Percentiles rank a stretch among this genome's conserved stretches.
Conservation (phyloP, 2,888 invertebrate genomes). For the Nesidiocoris tenuis region DNA sequence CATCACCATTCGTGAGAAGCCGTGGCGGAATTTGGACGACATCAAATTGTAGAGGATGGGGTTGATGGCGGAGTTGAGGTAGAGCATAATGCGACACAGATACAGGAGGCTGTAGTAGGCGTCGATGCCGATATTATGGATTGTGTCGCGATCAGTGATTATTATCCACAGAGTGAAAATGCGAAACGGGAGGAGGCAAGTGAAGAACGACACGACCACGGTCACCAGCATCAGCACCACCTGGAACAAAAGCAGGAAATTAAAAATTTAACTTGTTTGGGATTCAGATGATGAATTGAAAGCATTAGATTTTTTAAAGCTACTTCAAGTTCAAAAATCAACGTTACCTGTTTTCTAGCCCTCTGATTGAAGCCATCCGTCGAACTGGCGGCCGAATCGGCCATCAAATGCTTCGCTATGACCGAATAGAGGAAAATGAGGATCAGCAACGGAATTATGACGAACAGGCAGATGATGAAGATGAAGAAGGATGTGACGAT, state of each 20-base stretch:
- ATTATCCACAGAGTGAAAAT: conserved; percentile 81
- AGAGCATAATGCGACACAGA: conserved; percentile 82
- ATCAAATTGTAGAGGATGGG: conserved; percentile 90
- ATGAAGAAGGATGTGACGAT: conserved; percentile 80
- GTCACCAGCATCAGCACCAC: conserved; percentile 84
- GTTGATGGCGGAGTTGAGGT: conserved; percentile 86
- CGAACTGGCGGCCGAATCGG: conserved; percentile 56
- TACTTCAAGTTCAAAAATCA: background rate
- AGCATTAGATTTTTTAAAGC: background rate
- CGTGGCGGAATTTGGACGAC: conserved; percentile 85
- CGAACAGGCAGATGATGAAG: conserved; percentile 73
- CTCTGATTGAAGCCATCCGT: conserved; percentile 64
- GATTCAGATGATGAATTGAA: background rate
- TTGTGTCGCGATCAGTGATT: conserved; percentile 68
- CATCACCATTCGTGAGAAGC: conserved; percentile 58
- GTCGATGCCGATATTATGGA: conserved; percentile 70
- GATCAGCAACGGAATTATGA: conserved; percentile 75
- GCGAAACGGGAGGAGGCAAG: conserved; percentile 84
- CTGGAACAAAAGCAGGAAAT: conserved; percentile 17
- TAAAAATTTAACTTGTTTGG: background rate
- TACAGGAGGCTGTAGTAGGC: conserved; percentile 79
- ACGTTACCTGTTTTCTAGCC: conserved; percentile 65
- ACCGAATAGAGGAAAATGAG: conserved; percentile 78
- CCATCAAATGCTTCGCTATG: conserved; percentile 79
- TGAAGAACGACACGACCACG: conserved; percentile 82